Evolutionary conservation across 2,888 invertebrate species (phyloP), one percentile per base, ranked within the genome.

Genomic region (Limenitis camilla): DNA sequence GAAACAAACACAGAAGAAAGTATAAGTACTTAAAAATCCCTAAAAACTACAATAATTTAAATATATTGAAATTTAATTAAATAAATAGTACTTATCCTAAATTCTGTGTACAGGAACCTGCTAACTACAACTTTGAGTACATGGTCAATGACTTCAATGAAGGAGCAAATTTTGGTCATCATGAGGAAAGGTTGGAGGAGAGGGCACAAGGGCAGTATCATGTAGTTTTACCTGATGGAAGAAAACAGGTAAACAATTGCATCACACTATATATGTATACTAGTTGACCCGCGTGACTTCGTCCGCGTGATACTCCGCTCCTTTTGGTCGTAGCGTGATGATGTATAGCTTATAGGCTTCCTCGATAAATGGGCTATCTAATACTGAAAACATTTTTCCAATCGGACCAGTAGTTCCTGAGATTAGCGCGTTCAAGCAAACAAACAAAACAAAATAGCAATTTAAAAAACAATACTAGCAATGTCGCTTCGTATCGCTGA

Each of bases 111-210:
- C 73, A 91, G 86, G 91, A 90, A 57, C 91, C 91, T n/a, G 91
- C 80, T 0, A 90, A 89, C 77, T 92, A 91, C 77, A 90, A 91
- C 71, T 92, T 91, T 74, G 89, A 90, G 59, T 92, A 92, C 68
- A 89, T 89, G 75, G 91, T 92, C 40, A 89, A 89, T 63, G 92
- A 91, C 65, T 84, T 86, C 55, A 85, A 89, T 57, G 90, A 90
- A 33, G 91, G 90, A 28, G 89, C 90, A 1, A 90, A 91, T 63
- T 92, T 91, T 62, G 92, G 91, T 0, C 91, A 92, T 61, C 88
- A 88, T 61, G 92, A 91, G 71, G 85, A 88, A 46, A 87, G 91
- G 30, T 88, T 90, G 65, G 90, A 90, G 31, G 90, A 90, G 55
- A 80, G 81, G 30, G 89, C 91, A 0, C 81, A 88, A 43, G 92